Percentiles rank a stretch among this genome's conserved stretches.
These are phyloP conservation scores for Crotophaga sulcirostris DNA, from an alignment of 2,113 vertebrate species.

Conservation along the genomic window DNA sequence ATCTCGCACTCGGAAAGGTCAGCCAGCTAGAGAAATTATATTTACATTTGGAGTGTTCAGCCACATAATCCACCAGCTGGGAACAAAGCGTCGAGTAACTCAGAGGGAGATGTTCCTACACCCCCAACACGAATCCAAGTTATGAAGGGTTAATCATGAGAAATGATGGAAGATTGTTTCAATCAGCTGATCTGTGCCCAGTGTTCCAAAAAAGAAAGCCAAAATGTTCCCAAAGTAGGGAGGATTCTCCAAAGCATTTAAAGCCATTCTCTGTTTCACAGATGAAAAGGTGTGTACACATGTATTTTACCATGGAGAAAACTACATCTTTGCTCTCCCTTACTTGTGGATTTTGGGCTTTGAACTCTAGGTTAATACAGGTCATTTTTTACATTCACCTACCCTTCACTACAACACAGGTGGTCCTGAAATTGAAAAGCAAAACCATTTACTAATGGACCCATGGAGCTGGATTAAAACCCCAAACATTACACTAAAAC, in stretches of 20 bases:
- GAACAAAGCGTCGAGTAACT: conserved; percentile 20
- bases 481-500: conserved; percentile 20
- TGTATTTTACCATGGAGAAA: conserved; percentile 45
- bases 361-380: conserved; percentile 52
- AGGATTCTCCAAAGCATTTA: conserved; percentile 45
- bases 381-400: conserved; percentile 28
- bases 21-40: conserved; percentile 16
- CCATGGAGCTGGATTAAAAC: conserved; percentile 21
- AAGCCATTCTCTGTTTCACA: conserved; percentile 22
- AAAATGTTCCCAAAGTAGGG: conserved; percentile 30
- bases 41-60: conserved; percentile 50
- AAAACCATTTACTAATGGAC: conserved; percentile 24
- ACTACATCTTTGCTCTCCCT: neutral
- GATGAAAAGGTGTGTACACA: conserved; percentile 21
- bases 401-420: conserved; percentile 36
- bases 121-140: neutral
- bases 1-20: neutral
- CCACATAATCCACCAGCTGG: conserved; percentile 14
- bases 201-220: conserved; percentile 33
- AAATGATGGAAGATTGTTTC: conserved; percentile 19
- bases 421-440: neutral
- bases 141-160: conserved; percentile 43
- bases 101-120: conserved; percentile 19
- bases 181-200: neutral
- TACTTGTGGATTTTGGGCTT: conserved; percentile 4